Evolutionary conservation across 2,113 vertebrate genomes (phyloP), one percentile per base, ranked within the genome.

Genomic region (Pedionomus torquatus): DNA sequence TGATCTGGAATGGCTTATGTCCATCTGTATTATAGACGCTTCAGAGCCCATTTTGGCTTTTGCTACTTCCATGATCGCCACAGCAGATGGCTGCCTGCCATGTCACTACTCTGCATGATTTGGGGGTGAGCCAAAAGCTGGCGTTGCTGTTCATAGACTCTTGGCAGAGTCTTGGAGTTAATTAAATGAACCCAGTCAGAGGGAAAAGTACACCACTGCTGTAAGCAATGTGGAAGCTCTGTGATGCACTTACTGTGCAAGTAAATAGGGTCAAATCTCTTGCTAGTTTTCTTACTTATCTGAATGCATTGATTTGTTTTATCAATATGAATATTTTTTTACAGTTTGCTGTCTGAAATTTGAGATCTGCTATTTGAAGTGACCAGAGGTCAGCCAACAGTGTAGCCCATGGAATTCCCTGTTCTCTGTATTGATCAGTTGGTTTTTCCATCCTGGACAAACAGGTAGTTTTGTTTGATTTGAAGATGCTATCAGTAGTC

Each of bases 61-160:
- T 51, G 14, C 51, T 78, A 0, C 72, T 93, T 83, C 79, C 43
- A 31, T 2, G 5, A 20, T 77, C 3, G 8, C 71, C 79, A 81
- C 79, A 86, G 63, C 68, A 76, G n/a, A 33, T 89, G 93, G 54
- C 95, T 83, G 43, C 63, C 54, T 93, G 93, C 95, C 70, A 30
- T 51, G 54, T 71, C 49, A 33, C 85, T 58, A 4, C 55, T 71
- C 69, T 74, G 64, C 55, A 6, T 70, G 55, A 41, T n/a, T 60
- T 96, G 54, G 39, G 55, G 30, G 6, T 17, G 17, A 90, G 85
- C 64, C 93, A 87, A 85, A 85, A 83, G 5, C 71, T 87, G 70
- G 44, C 15, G 4, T 84, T 61, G 28, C 52, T 88, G 41, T 72
- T 93, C 54, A 23, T 13, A 54, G 81, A 10, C 44, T 85, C 44